Conservation (phyloP, 1,140 invertebrate species). For the Pectinophora gossypiella region DNA sequence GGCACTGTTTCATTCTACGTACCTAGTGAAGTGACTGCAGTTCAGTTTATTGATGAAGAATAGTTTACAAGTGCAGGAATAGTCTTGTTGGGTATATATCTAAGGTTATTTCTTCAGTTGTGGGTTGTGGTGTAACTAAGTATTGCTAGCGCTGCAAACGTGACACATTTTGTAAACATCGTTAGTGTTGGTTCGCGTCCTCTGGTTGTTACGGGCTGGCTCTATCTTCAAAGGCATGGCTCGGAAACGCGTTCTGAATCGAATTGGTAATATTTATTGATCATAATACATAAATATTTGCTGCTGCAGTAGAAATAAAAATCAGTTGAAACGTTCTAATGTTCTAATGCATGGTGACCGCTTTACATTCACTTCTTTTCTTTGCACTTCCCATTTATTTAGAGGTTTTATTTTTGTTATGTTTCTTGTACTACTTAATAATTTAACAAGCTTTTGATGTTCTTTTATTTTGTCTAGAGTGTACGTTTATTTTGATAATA, state of each 20-base stretch:
- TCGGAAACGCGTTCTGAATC: not conserved
- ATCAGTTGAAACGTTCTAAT: too few relatives aligned
- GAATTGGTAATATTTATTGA: not conserved
- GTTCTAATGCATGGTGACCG: too few relatives aligned
- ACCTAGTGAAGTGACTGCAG: not conserved
- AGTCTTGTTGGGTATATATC: too few relatives aligned
- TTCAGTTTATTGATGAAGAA: too few relatives aligned
- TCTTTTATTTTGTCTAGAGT: too few relatives aligned
- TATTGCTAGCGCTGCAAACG: constrained; percentile 41
- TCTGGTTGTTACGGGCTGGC: not conserved
- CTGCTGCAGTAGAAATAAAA: not conserved
- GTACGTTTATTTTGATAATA: too few relatives aligned
- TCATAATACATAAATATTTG: not conserved
- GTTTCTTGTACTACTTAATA: too few relatives aligned
- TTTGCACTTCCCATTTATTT: too few relatives aligned
- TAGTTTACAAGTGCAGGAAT: too few relatives aligned
- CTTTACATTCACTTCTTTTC: too few relatives aligned
- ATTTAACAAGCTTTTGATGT: too few relatives aligned
- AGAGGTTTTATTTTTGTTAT: too few relatives aligned
- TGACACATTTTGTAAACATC: constrained; percentile 67
- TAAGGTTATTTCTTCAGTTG: constrained; percentile 31
- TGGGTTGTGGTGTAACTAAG: constrained; percentile 19
- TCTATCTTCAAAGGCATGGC: not conserved
- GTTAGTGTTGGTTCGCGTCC: constrained; percentile 41
- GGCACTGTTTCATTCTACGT: not conserved